Base-by-base conservation (phyloP, 2,797 vertebrate species). In the Dromococcyx pavoninus region DNA sequence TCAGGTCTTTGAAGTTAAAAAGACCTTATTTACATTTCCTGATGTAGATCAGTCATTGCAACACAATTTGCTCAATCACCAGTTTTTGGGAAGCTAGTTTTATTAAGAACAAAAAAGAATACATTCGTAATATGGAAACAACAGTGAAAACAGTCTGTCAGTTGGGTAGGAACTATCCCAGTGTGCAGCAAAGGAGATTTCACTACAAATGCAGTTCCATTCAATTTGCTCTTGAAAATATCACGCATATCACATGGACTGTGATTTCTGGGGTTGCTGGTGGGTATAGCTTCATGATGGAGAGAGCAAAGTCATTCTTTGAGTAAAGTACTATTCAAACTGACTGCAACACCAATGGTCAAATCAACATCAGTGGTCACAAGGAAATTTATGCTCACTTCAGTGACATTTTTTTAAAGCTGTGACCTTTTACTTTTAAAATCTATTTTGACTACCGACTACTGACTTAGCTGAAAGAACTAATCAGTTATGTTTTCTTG, bases 1-100 rank as follows among this genome's bases (percentile, higher is more conserved):
- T 86, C 13, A 69, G 39, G 33, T 77, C 72, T 92, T 94, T 96
- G 81, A 89, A 81, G 83, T 88, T 58, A 66, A 80, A 48, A 94
- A 86, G 33, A 60, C 56, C 67, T 73, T 82, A 61, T 95, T 96
- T 93, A 10, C 72, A 57, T 96, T 94, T 96, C 65, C 51, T 94
- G 43, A 74, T 74, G 39, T 74, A 73, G 17, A 43, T 77, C 57
- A 53, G 39, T 60, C 74, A 43, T 70, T 92, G 84, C 50, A 91
- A 53, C 51, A 54, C 44, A 82, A 74, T 92, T 94, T 96, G 19
- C 41, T 91, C 44, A 64, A 41, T 89, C 78, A 73, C 28, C 2
- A 16, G 69, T 50, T 83, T 54, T 30, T 33, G 9, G 41, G n/a
- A 93, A 81, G 22, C 5, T 32, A 32, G 21, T 39, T 72, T 77